Conservation (phyloP, 2,888 invertebrate species). For the Heliconius sara region DNA sequence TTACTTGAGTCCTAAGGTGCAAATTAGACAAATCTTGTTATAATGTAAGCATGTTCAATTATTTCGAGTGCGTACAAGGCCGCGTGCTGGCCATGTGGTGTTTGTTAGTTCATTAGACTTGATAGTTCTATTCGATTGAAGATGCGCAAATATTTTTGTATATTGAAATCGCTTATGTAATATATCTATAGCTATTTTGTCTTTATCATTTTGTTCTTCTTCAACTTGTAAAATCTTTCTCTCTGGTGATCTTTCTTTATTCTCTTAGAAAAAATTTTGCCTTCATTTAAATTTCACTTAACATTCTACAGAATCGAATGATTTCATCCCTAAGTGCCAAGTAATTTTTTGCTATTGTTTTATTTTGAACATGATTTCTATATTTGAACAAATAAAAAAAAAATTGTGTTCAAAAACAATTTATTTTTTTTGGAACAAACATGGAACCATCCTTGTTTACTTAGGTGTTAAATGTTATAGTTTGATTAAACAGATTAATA, state of each 20-base stretch:
- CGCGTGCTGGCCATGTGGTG: constrained; percentile 40
- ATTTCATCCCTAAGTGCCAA: too few relatives aligned
- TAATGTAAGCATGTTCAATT: constrained; percentile 33
- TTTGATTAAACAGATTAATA: not conserved
- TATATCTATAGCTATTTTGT: not conserved
- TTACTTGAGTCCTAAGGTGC: not conserved
- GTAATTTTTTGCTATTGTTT: too few relatives aligned
- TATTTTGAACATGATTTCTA: too few relatives aligned
- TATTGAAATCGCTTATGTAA: not conserved
- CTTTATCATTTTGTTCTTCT: not conserved
- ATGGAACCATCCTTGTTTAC: not conserved
- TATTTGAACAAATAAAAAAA: too few relatives aligned
- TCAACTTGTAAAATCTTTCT: too few relatives aligned
- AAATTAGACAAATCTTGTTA: not conserved
- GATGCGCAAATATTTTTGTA: constrained; percentile 18
- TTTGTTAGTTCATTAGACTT: constrained; percentile 32
- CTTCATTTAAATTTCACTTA: too few relatives aligned
- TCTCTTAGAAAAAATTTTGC: too few relatives aligned
- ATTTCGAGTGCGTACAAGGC: constrained; percentile 46
- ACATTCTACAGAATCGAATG: too few relatives aligned
- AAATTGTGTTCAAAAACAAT: too few relatives aligned
- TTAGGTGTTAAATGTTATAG: not conserved
- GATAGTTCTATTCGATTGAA: constrained; percentile 11
- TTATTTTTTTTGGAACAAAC: too few relatives aligned
- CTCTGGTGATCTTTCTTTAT: too few relatives aligned